Conservation (phyloP, 2,888 invertebrate species). For the Macrophya alboannulata region DNA sequence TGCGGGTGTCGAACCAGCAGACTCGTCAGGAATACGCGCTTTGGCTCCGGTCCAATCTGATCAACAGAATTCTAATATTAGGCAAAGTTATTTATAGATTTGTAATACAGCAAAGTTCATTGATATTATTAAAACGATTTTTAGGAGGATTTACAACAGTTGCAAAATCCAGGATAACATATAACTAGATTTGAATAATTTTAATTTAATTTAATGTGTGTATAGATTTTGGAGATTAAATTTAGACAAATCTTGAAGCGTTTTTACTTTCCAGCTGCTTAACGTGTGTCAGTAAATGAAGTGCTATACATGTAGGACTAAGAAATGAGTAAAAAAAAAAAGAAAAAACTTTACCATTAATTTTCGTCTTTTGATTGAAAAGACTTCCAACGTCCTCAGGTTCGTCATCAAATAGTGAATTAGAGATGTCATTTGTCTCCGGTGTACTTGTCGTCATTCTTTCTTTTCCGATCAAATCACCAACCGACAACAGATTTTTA, state of each 20-base stretch:
- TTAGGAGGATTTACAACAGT: background rate
- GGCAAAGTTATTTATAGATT: slow-evolving; percentile 42
- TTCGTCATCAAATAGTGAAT: slow-evolving; percentile 73
- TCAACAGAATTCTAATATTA: slow-evolving; percentile 56
- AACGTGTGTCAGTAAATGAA: background rate
- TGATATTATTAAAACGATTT: slow-evolving; percentile 40
- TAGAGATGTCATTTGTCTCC: slow-evolving; percentile 64
- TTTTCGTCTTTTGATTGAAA: slow-evolving; percentile 73
- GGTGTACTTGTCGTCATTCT: slow-evolving; percentile 73
- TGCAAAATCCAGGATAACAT: background rate
- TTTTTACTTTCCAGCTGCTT: background rate
- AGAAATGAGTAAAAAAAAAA: too few species aligned
- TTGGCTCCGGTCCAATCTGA: slow-evolving; percentile 55
- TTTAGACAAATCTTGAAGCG: background rate
- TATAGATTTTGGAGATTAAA: background rate
- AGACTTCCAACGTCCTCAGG: slow-evolving; percentile 63
- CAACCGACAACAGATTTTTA: slow-evolving; percentile 67
- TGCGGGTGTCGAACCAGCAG: slow-evolving; percentile 69
- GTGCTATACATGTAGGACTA: background rate
- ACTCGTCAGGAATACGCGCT: slow-evolving; percentile 39
- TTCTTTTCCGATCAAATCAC: slow-evolving; percentile 58
- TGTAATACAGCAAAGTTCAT: slow-evolving; percentile 38
- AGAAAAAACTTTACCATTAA: slow-evolving; percentile 60
- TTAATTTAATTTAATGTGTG: background rate
- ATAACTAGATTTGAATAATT: slow-evolving; percentile 23